A percentile compares a stretch with the other conserved stretches of the same genome.
Evolutionary conservation across 2,113 vertebrate species (phyloP).

Genomic region (Hippocampus abdominalis): DNA sequence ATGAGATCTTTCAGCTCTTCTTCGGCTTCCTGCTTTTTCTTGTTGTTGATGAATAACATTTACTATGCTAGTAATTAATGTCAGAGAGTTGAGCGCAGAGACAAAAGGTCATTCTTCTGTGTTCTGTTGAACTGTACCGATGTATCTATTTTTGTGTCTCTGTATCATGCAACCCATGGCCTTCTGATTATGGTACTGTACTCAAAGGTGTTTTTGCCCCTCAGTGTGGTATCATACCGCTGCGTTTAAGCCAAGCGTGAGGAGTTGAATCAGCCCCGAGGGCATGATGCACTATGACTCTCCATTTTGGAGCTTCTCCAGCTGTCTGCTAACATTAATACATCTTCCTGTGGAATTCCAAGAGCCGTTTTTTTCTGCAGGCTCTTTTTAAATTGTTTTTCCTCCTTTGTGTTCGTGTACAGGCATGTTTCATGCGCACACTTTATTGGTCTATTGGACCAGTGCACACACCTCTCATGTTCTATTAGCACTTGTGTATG

Average conservation of each 20-base stretch:
- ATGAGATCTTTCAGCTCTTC: not conserved
- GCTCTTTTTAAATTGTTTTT: slow-evolving; percentile 6
- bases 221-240: slow-evolving; percentile 31
- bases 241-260: slow-evolving; percentile 36
- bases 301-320: slow-evolving; percentile 36
- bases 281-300: slow-evolving; percentile 39
- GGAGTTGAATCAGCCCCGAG: slow-evolving; percentile 37
- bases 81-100: not conserved
- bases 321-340: slow-evolving; percentile 42
- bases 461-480: no score
- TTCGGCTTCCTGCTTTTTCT: not conserved
- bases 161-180: not conserved
- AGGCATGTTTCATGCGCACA: no score
- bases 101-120: not conserved
- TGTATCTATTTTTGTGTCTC: not conserved
- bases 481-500: no score
- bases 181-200: not conserved
- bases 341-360: slow-evolving; percentile 13
- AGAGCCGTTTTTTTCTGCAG: slow-evolving; percentile 26
- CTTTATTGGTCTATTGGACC: no score
- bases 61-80: no score
- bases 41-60: no score
- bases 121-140: not conserved
- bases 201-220: slow-evolving; percentile 37
- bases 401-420: not conserved